Evolutionary conservation across 2,113 vertebrate genomes (phyloP), one percentile per base, ranked within the genome.

Genomic region (Salminus brasiliensis): DNA sequence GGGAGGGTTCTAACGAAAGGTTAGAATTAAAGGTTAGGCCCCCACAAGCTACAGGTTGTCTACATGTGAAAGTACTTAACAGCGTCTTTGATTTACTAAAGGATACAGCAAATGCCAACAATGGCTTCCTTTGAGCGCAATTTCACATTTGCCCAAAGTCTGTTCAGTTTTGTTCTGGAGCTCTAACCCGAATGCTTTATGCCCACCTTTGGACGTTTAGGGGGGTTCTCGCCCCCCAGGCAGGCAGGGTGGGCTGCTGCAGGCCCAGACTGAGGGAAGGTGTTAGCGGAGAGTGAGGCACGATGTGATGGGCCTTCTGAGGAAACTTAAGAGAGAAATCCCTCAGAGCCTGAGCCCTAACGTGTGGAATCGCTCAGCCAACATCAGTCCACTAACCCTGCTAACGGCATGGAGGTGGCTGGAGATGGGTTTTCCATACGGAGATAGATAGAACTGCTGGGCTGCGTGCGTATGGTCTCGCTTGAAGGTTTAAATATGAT

Each of bases 351-450:
- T 34, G 41, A 27, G 65, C 67, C 72, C 69, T 76, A 73, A 72
- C 78, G 52, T 80, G 71, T 72, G 67, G 47, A 80, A 72, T 63
- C 77, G 36, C 62, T 80, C 82, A 82, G 76, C 49, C 60, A 74
- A 84, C 47, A 70, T 79, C 59, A 72, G 43, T 59, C 77, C 21
- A 27, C 76, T 63, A 43, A 63, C 43, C 25, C 62, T 21, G 53
- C 68, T 63, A 75, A 29, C 27, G 23, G 62, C 8, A 52, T 9
- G 16, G 57, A 66, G 57, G 69, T 53, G 27, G 25, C 34, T 75
- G 66, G 0, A 66, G 66, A 80, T 65, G 32, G 41, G 52, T 76
- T 79, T 83, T 65, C 77, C 77, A 76, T 57, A 29, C 32, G 41
- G 25, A 21, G 25, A 63, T 27, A 63, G 13, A 47, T 66, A 68